Base-by-base conservation (phyloP, 2,113 vertebrate genomes). In the Lonchura striata region DNA sequence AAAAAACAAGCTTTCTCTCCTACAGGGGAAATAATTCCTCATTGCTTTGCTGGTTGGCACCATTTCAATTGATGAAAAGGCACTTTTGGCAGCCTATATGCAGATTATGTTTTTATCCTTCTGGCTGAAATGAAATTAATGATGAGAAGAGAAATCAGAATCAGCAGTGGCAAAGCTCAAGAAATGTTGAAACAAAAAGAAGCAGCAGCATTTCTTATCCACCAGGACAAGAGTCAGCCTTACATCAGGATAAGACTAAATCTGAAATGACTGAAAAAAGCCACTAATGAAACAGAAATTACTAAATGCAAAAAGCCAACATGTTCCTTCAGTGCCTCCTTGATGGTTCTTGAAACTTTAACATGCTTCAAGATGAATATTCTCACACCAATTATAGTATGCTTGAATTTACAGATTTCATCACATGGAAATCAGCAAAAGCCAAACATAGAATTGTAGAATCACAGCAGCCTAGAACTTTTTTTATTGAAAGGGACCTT, bases 121-220 rank as follows among this genome's bases (percentile, higher is more conserved):
- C 70, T 59, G 41, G 49, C 66, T 65, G 70, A 90, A 95, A 87
- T 79, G 15, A 87, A 93, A 90, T 42, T 65, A 91, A 64, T 23
- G 41, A 89, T 82, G 49, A 91, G 49, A 86, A 74, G 82, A 87
- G 8, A 88, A 95, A 82, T 71, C 63, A 92, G 46, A 79, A 92
- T 69, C 70, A 80, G 49, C 49, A 65, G 53, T 76, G 49, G 69
- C 46, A 91, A 70, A 90, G 44, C 65, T 91, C 53, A 92, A 75
- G 37, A 90, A 84, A 82, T 68, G 22, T 35, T 87, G 61, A 92
- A 53, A 69, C 15, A 85, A 60, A 94, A 80, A 80, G 41, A 84
- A 75, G 22, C 28, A 82, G 27, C 52, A 90, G 37, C 15, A 59
- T 22, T 50, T 31, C 15, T 86, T 78, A 86, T 41, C 23, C 20